Base-by-base conservation (phyloP, 1,140 invertebrate genomes). In the Drosophila azteca region DNA sequence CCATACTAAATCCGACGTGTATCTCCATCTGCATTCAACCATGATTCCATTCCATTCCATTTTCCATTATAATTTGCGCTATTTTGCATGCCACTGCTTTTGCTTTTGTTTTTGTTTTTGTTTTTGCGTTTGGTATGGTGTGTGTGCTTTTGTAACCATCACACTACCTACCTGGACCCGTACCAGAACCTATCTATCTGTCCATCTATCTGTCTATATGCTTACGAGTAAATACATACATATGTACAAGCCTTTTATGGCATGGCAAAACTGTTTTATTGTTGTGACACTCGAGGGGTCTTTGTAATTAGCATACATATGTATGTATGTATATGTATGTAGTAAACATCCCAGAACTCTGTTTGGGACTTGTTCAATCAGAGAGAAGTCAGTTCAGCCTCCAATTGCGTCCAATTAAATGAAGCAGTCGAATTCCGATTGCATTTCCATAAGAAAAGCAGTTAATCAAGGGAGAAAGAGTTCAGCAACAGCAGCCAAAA, bases 371-470 rank as follows among this genome's bases (percentile, higher is more conserved):
- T 44, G 39, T 49, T 49, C 22, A 58, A 46, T 63, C 55, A 66
- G 45, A 39, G 53, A 60, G 52, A 41, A 39, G 75, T 17, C 51
- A 61, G 62, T 8, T 17, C 51, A 61, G 62, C 11, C 58, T 59
- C 78, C 79, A 75, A 87, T 87, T 87, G 70, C 52, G 59, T 68
- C 66, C 57, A 87, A 87, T 87, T 87, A 66, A 82, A 50, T 48
- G 51, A 29, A 39, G 35, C 35, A 65, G 13, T 61, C 26, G n/a
- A 52, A 24, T 51, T 39, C 1, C 35, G 3, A 31, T 64, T 54
- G 65, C 51, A 62, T 41, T 44, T 49, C 20, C 41, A 52, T 52
- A 64, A 64, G 72, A 75, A 78, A 43, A 43, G 49, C 4, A 69
- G 64, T 69, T 74, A 5, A 39, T 39, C 35, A 39, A 39, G 35